Conservation (phyloP, 2,113 vertebrate genomes). For the Scartelaos histophorus region DNA sequence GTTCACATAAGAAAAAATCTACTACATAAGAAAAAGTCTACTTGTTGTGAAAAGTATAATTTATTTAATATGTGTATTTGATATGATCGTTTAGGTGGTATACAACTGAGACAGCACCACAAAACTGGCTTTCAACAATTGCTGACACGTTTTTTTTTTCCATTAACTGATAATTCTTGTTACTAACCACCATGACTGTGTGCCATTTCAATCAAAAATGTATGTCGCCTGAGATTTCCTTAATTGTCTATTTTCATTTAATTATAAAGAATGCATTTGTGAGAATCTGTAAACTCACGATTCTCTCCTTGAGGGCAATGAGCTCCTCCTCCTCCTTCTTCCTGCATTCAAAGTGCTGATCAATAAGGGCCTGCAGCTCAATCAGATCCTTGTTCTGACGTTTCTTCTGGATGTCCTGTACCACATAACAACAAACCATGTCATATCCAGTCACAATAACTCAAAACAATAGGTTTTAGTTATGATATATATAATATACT, state of each 20-base stretch:
- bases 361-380: constrained; percentile 94
- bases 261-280: background rate
- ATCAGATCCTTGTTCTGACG: constrained; percentile 97
- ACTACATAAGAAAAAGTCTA: no score
- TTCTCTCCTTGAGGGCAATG: constrained; percentile 92
- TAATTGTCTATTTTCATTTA: no score
- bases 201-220: no score
- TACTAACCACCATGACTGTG: no score
- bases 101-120: no score
- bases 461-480: background rate
- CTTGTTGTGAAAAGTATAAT: no score
- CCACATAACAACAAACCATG: background rate
- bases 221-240: no score
- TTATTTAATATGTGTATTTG: no score
- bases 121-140: no score
- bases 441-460: background rate
- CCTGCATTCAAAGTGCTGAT: constrained; percentile 91
- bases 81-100: no score
- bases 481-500: constrained; percentile 58
- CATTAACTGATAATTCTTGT: no score
- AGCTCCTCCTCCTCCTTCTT: constrained; percentile 98
- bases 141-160: no score
- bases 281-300: constrained; percentile 78
- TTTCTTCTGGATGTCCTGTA: constrained; percentile 98
- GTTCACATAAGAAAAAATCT: background rate